Evolutionary conservation across 2,797 vertebrate species (phyloP).

Genomic region (Lepidocolaptes lacrymiger): DNA sequence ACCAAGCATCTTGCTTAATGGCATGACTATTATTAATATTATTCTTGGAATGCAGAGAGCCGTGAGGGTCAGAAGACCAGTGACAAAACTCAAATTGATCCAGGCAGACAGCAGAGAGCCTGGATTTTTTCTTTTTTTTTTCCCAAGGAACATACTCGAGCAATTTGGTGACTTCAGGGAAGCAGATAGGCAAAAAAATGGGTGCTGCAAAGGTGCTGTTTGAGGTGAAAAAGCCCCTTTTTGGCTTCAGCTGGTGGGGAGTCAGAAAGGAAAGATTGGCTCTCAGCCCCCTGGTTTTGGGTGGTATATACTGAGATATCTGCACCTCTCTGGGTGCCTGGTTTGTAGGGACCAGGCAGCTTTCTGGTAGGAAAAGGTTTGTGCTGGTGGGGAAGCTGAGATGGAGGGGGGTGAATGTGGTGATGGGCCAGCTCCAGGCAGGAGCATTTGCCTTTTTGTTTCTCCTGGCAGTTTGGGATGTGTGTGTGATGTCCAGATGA

Average conservation of each 20-base stretch:
- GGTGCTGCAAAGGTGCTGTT: not conserved
- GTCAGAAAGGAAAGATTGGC: not conserved
- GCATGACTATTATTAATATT: conserved; percentile 73
- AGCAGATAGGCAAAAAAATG: not conserved
- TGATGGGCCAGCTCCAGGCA: not conserved
- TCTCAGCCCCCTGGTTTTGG: not conserved
- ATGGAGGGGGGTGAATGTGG: not conserved
- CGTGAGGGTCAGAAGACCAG: conserved; percentile 53
- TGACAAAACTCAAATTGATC: conserved; percentile 39
- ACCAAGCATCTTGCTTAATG: conserved; percentile 71
- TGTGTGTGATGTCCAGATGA: not conserved
- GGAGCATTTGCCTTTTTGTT: not conserved
- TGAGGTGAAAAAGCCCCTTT: not conserved
- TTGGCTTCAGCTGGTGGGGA: accelerated
- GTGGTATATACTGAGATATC: accelerated
- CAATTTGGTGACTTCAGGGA: not conserved
- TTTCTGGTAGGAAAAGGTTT: not conserved
- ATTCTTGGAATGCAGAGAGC: conserved; percentile 69
- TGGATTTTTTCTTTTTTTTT: not conserved
- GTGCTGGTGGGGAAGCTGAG: not conserved
- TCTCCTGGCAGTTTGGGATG: not conserved
- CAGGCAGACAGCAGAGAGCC: not conserved
- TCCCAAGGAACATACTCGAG: not conserved
- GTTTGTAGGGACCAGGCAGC: accelerated
- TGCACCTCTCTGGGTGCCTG: accelerated